Base-by-base conservation (phyloP, 2,113 vertebrate species). In the Otis tarda region DNA sequence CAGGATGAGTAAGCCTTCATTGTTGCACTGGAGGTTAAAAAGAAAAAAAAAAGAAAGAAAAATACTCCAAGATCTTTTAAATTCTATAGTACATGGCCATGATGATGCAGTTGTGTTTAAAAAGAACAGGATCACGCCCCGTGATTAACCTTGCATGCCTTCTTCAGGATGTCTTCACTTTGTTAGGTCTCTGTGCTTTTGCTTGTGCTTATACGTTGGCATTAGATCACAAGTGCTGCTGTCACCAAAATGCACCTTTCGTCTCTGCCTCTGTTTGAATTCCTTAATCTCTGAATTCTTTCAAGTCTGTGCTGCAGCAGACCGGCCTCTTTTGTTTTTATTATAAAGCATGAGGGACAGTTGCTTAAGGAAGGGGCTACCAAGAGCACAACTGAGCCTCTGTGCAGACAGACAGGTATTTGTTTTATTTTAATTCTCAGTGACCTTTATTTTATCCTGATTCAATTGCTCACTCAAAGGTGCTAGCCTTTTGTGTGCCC, bases 361-460 rank as follows among this genome's bases (percentile, higher is more conserved):
- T 22, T 27, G 7, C 59, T 31, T 55, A 24, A 25, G 21, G 22
- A 7, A 19, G 8, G 31, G 11, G 28, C 6, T 56, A n/a, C 27
- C 65, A 43, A 30, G 45, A 57, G n/a, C 52, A 84, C 35, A 81
- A 24, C 45, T 67, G 20, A 91, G 47, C 41, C 56, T 55, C 43
- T 81, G 17, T 67, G 55, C n/a, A 64, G 65, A 41, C 41, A 79
- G 70, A 31, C 16, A 67, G 33, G 6, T 69, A 77, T 31, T 93
- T 88, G 53, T 79, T 95, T 95, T 56, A 21, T 52, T 96, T 90
- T 73, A 35, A 84, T 90, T 92, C 59, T 78, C 49, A 12, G 64
- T 56, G 64, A 89, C 47, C 73, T 95, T 83, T 94, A 23, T 77
- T 88, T 90, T 90, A 59, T 64, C 56, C 14, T 57, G 39, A 82